Base-by-base conservation (phyloP, 1,140 invertebrate species). In the Euwallacea fornicatus region DNA sequence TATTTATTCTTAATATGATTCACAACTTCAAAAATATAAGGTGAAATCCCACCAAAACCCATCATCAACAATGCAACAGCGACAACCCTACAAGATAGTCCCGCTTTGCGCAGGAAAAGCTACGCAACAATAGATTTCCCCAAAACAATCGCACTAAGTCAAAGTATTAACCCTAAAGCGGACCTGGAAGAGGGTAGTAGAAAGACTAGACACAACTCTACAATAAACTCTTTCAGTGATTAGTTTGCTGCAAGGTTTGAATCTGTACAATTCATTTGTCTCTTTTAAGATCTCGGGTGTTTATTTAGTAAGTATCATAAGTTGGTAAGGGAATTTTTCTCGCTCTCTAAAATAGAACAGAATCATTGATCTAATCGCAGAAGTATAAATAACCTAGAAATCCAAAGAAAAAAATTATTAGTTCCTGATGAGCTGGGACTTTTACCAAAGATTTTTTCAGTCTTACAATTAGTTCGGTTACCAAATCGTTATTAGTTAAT, bases 101-200 rank as follows among this genome's bases (percentile, higher is more conserved):
- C 86, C 0, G 84, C 82, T 6, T 85, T 85, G 41, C 79, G 84
- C 10, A 83, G 86, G 50, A 88, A 92, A 77, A 91, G 93, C 56
- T 98, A 97, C 78, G 94, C 93, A 8, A 94, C 91, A 0, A 98
- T 98, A 68, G 96, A 98, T 83, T 97, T 97, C 81, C 90, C 96
- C 77, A 93, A 93, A 81, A 97, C 95, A 0, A 90, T 89, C 42
- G 95, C 95, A 11, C 83, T 97, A n/a, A 91, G 89, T 8, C 83
- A 90, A 78, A 85, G 86, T 66, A 78, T 86, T 73, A 84, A 87
- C 79, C 83, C 86, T 2, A 83, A 83, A 76, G 76, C 83, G 66
- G 84, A 86, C 10, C 79, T 85, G 63, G 83, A 87, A 76, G 85
- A 88, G 75, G 84, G 87, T 42, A 87, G 85, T 15, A 82, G 87